Base-by-base conservation (phyloP, 2,797 vertebrate genomes). In the Phoeniculus purpureus region DNA sequence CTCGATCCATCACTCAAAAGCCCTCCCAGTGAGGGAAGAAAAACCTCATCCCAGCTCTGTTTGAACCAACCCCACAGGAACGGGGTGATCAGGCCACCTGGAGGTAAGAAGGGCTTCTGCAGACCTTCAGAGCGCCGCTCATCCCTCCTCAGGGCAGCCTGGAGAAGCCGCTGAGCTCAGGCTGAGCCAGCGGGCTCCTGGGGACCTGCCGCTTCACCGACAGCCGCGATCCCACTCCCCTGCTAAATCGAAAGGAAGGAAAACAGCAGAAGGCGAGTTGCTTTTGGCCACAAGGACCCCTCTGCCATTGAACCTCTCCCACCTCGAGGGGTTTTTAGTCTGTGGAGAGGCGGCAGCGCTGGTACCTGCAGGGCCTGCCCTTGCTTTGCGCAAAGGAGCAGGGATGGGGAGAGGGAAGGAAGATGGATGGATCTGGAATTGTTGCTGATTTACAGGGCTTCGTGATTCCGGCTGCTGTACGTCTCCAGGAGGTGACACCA, bases 401-500 rank as follows among this genome's bases (percentile, higher is more conserved):
- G 70, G 90, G 90, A 85, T 1, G 3, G 72, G 65, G 83, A 76
- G 68, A 0, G 4, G 68, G 64, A 68, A 56, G 47, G 84, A 92
- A 96, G 95, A 96, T 1, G 40, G 87, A 96, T 97, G 85, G 92
- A 70, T 66, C 88, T 3, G 4, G 94, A 93, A 94, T 92, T 87
- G 92, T 78, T 81, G 84, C 78, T 93, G 85, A 95, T 96, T 96
- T 94, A 95, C 85, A 77, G 93, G 84, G 87, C 81, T 93, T 62
- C 2, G 7, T 26, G 84, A 71, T 83, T 93, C 85, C 89, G 58
- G 72, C 66, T 1, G 64, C 92, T 6, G 60, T 96, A 91, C 23
- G 79, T 96, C 96, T 96, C 93, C 10, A 1, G 67, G 94, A 94
- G 94, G 94, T 95, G 93, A 96, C 95, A 97, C 84, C 64, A 67